Base-by-base conservation (phyloP, 92 coral and sea anemone species). In the Epizoanthus stellaris region DNA sequence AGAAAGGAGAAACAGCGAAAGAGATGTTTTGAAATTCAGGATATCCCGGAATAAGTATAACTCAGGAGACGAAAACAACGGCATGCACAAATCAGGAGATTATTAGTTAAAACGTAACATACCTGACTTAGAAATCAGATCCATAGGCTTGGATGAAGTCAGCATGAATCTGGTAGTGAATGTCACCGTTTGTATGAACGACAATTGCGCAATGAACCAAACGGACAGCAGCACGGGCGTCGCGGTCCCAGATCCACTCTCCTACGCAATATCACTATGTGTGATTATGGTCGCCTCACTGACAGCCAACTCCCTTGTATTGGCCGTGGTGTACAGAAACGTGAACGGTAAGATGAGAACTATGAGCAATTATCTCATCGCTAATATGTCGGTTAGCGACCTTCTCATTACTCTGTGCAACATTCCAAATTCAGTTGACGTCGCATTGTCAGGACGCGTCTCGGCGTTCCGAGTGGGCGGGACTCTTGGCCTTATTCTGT, bases 331-430 rank as follows among this genome's bases (percentile, higher is more conserved):
- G 2, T 72, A 17, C 17, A n/a, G 10, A 3, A 72, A 72, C 15
- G 60, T 72, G 34, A 72, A 72, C 38, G 76, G 76, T 4, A 72
- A 72, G 49, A 72, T 72, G 76, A 4, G 76, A 72, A 49, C 49
- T 42, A 72, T 72, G 76, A 72, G 76, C 16, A 72, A 72, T 20
- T 72, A 42, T 38, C 58, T 72, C 30, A 72, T 72, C 38, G 76
- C 49, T 3, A 72, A 72, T 15, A 72, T 72, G 76, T 72, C 76
- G 42, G 59, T 72, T 2, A 45, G 76, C 21, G 76, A 72, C 21
- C 76, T 72, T 9, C 76, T 72, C 8, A 72, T 72, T 45, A 72
- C 76, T 1, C 45, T 72, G 8, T 43, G 57, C 57, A 72, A 72
- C 76, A 72, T 45, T 9, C 60, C 76, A 6, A 72, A 72, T 34